Percentiles rank a stretch among this genome's conserved stretches.
These are phyloP conservation scores for Selene dorsalis DNA, from an alignment of 2,797 vertebrate species.

Conservation along the genomic window DNA sequence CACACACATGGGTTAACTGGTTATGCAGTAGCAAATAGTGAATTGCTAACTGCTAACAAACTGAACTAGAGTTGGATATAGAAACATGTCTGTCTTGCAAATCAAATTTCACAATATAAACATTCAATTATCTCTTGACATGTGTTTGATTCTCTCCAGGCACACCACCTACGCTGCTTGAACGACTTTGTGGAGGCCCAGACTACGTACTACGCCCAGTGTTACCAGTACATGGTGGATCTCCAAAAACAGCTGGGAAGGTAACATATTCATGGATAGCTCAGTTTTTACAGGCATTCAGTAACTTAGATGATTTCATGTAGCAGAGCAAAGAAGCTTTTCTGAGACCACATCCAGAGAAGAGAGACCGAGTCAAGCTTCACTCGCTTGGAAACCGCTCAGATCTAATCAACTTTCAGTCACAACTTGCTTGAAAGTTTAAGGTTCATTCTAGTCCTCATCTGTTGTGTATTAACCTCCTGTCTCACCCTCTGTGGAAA, in stretches of 20 bases:
- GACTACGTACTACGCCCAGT: constrained; percentile 96
- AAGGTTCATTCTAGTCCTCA: too few species aligned
- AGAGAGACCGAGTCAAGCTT: not conserved
- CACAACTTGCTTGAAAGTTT: not conserved
- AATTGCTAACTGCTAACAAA: not conserved
- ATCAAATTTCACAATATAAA: not conserved
- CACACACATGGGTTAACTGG: too few species aligned
- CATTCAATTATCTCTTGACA: too few species aligned
- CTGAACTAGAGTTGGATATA: not conserved
- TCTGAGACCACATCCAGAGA: not conserved
- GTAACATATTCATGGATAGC: constrained; percentile 70
- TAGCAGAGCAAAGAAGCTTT: not conserved
- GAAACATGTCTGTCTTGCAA: not conserved
- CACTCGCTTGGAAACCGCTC: not conserved
- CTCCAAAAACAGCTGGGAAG: constrained; percentile 99
- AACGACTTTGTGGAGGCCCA: constrained; percentile 99
- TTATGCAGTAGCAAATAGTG: too few species aligned
- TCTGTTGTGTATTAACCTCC: not conserved
- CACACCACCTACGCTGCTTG: constrained; percentile 96
- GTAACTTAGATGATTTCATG: not conserved
- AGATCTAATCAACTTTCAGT: not conserved
- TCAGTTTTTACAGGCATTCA: too few species aligned
- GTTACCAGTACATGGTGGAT: constrained; percentile 99
- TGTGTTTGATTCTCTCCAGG: constrained; percentile 76
- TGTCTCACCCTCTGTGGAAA: constrained; percentile 1